Evolutionary conservation across 2,797 vertebrate genomes (phyloP).

Genomic region (Setipinna tenuifilis): DNA sequence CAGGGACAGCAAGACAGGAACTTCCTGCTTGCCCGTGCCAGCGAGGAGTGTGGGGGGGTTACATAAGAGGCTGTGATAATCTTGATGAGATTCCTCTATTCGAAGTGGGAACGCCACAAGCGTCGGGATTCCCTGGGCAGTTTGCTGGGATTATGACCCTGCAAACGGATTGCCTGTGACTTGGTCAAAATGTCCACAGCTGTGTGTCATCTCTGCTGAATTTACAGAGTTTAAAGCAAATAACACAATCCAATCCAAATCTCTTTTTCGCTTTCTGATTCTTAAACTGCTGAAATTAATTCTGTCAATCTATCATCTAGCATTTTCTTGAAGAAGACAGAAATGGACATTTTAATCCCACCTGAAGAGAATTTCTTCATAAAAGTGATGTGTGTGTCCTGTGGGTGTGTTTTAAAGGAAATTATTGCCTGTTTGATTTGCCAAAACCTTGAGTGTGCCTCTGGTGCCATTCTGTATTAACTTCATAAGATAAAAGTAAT

Average conservation of each 20-base stretch:
- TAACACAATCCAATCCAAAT: no score
- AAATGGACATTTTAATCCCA: not conserved
- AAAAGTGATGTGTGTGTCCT: not conserved
- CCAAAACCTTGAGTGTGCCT: not conserved
- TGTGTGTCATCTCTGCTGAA: not conserved
- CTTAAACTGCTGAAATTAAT: no score
- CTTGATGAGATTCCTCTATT: not conserved
- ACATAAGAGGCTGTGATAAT: not conserved
- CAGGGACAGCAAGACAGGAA: not conserved
- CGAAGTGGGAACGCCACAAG: not conserved
- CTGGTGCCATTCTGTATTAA: not conserved
- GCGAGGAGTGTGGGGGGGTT: not conserved
- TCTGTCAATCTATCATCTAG: no score
- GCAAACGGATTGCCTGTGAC: not conserved
- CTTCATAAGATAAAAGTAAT: not conserved
- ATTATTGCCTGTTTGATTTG: no score
- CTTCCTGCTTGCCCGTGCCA: not conserved
- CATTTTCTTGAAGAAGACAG: not conserved
- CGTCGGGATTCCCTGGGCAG: not conserved
- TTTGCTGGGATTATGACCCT: not conserved
- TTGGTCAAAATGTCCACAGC: not conserved
- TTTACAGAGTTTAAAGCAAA: no score
- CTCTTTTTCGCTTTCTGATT: no score
- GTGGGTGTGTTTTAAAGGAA: not conserved
- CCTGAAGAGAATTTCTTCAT: not conserved